Conservation (phyloP, 2,113 vertebrate genomes). For the Neolamprologus tretocephalus region DNA sequence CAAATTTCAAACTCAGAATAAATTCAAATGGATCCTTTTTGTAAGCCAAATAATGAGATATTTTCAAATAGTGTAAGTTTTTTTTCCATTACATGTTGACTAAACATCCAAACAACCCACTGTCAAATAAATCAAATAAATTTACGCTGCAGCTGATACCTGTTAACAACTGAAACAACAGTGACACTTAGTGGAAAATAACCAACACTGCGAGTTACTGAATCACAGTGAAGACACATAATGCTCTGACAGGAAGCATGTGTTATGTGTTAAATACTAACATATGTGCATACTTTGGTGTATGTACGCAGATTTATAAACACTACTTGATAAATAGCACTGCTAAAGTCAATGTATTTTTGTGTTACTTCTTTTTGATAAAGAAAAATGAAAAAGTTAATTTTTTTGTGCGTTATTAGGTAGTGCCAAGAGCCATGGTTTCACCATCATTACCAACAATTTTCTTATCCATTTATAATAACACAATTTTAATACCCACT, state of each 20-base stretch:
- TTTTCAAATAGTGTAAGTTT: not conserved
- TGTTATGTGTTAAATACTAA: not conserved
- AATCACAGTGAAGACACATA: not conserved
- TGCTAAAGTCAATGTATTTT: not conserved
- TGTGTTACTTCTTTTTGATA: not conserved
- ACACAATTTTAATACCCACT: not conserved
- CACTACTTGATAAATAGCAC: not conserved
- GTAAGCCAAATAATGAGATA: not conserved
- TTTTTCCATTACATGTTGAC: not conserved
- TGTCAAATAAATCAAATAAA: not conserved
- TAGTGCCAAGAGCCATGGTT: not conserved
- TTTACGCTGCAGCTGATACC: not conserved
- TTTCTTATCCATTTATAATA: not conserved
- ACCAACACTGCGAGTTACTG: not conserved
- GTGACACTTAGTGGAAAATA: not conserved
- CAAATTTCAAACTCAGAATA: not conserved
- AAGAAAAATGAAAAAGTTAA: not conserved
- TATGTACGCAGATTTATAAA: not conserved
- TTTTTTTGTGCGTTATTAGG: not conserved
- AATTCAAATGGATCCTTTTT: not conserved
- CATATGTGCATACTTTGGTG: not conserved
- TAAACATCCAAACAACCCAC: not conserved
- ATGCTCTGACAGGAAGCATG: not conserved
- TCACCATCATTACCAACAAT: not conserved
- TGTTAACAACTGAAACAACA: not conserved